Evolutionary conservation across 2,888 invertebrate genomes (phyloP), one percentile per base, ranked within the genome.

Genomic region (Hanleya hanleyi): DNA sequence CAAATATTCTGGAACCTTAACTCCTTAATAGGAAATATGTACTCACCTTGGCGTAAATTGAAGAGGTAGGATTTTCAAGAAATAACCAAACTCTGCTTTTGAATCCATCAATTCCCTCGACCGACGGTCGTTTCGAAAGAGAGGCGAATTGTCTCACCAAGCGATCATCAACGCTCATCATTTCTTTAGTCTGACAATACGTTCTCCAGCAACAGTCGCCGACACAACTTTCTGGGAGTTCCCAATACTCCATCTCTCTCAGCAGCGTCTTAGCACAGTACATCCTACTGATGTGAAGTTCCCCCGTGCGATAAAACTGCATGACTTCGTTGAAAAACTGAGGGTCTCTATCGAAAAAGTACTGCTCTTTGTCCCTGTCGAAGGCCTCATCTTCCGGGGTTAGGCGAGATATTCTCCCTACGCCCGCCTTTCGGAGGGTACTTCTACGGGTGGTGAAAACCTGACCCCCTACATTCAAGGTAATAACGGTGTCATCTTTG

Each of bases 271-370:
- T 57, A 3, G 22, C 15, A 32, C 57, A 57, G 29, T 15, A 22
- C 2, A 15, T 2, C 2, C 26, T 26, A 32, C 29, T 22, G 26
- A 57, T 57, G 57, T 57, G 57, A 12, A 57, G 57, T 32, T 57
- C 57, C 26, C 57, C 57, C 32, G 57, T 29, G 22, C 57, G 57
- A 29, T 57, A 57, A 57, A 57, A 57, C 57, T 57, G 57, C 18
- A 57, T 1, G 32, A 57, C 57, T 15, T 57, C 12, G 22, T 3
- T 22, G 9, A 57, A 57, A 26, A 57, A 57, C 15, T 29, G 12
- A 12, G 29, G 29, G 9, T 57, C 57, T 29, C 32, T 22, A 32
- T 57, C 57, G 26, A 57, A 57, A 29, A 57, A 57, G 32, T 22
- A 57, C 32, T 57, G 26, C 12, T 32, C 57, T 57, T 2, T 57